Percentiles rank a stretch among this genome's conserved stretches.
These are phyloP conservation scores for Lutraria lutraria DNA, from an alignment of 2,888 invertebrate species.

Conservation along the genomic window DNA sequence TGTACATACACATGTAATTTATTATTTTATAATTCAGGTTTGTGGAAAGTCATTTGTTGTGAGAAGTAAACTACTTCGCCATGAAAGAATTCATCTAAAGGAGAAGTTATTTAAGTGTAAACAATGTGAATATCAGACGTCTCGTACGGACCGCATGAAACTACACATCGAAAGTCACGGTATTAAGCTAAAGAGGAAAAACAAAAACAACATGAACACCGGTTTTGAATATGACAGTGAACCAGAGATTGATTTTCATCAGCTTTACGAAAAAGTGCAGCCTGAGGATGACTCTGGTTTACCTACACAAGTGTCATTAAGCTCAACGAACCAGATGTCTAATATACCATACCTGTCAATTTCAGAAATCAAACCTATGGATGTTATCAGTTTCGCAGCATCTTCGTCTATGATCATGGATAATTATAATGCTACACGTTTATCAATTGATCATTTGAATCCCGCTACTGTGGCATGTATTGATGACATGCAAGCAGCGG, in stretches of 20 bases:
- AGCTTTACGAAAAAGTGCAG: slow-evolving; percentile 60
- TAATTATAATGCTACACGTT: slow-evolving; percentile 36
- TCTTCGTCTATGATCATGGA: slow-evolving; percentile 62
- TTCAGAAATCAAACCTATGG: slow-evolving; percentile 59
- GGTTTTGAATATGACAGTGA: slow-evolving; percentile 37
- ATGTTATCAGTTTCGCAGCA: slow-evolving; percentile 60
- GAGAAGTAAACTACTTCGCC: slow-evolving; percentile 90
- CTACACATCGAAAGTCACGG: slow-evolving; percentile 88
- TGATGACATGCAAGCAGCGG: slow-evolving; percentile 43
- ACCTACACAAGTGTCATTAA: slow-evolving; percentile 26
- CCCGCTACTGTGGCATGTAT: slow-evolving; percentile 43
- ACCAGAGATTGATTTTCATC: slow-evolving; percentile 57
- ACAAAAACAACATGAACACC: slow-evolving; percentile 45
- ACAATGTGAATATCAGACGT: slow-evolving; percentile 90
- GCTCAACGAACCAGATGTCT: slow-evolving; percentile 24
- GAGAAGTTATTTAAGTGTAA: slow-evolving; percentile 90
- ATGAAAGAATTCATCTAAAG: slow-evolving; percentile 90
- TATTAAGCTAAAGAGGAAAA: slow-evolving; percentile 55
- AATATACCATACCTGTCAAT: slow-evolving; percentile 34
- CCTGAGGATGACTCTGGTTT: slow-evolving; percentile 24
- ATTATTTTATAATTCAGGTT: slow-evolving; percentile 51
- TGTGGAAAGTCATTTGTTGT: slow-evolving; percentile 90
- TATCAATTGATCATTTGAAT: slow-evolving; percentile 40
- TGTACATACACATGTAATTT: neutral
- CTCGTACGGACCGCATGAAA: slow-evolving; percentile 90